Base-by-base conservation (phyloP, 2,113 vertebrate species). In the Scortum barcoo region DNA sequence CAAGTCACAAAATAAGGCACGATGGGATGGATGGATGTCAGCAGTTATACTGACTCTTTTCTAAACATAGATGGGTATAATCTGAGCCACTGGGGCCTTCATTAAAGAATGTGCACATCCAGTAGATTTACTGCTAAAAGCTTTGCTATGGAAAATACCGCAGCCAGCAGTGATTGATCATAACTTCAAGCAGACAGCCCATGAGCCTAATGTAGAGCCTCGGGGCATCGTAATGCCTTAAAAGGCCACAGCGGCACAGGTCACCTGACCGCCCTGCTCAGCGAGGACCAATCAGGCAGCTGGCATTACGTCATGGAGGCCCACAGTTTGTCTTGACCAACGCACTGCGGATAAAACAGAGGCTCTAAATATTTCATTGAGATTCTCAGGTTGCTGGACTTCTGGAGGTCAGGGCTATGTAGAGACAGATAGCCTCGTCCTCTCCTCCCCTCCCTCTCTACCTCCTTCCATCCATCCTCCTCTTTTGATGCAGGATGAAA, bases 351-450 rank as follows among this genome's bases (percentile, higher is more conserved):
- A 94, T 95, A 93, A 95, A 94, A 87, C 84, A 73, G 80, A 81
- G 40, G 87, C 92, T 89, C 72, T 95, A 94, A 95, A 95, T 95
- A 95, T 95, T 96, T 96, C 93, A 95, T 95, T 95, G 94, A 94
- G 93, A 62, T 83, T 88, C 89, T 95, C 92, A 36, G 85, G 92
- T 96, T 95, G 83, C 95, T 89, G 88, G 85, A 92, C 81, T 86
- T 70, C 78, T 93, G 89, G 93, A 95, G 94, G 93, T 94, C 94
- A 94, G 90, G 84, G 50, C 84, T 80, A 82, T 51, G 78, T 46
- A 85, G 89, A 92, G 81, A 76, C 77, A 44, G 57, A 81, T 14
- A 71, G 81, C 65, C 73, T 70, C 60, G 12, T 71, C 83, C 75
- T 77, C 75, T 57, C 58, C 30, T 40, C 40, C 6, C 54, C 38